These are phyloP conservation scores for Leptinotarsa tumamoca DNA, from an alignment of 2,888 invertebrate genomes.

Conservation along the genomic window DNA sequence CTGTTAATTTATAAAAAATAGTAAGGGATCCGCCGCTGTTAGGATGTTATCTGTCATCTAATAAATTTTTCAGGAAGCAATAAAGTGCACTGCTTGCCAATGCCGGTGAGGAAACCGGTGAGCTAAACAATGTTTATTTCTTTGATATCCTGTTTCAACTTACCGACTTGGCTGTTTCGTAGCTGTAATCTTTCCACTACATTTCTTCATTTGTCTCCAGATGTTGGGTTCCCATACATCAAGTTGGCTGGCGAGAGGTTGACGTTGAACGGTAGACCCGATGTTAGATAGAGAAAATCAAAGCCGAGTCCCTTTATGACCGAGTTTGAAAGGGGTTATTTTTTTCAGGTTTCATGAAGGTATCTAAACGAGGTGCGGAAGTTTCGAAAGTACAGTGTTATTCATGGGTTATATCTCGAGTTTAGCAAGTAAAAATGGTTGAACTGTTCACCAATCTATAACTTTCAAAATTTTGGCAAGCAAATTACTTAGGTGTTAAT, in stretches of 20 bases:
- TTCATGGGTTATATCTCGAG: too few species aligned
- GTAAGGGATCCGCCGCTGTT: slow-evolving; percentile 20
- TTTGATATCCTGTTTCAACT: slow-evolving; percentile 60
- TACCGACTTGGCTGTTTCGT: slow-evolving; percentile 52
- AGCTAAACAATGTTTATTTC: slow-evolving; percentile 60
- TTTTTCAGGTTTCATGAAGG: too few species aligned
- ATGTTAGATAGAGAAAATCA: neutral
- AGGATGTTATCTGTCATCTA: slow-evolving; percentile 19
- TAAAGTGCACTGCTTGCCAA: slow-evolving; percentile 43
- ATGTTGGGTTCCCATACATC: slow-evolving; percentile 55
- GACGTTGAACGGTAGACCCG: neutral
- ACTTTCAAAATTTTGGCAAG: too few species aligned
- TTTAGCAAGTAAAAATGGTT: too few species aligned
- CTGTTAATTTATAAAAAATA: neutral
- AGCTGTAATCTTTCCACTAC: slow-evolving; percentile 57
- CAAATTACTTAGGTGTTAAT: too few species aligned
- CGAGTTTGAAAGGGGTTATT: too few species aligned
- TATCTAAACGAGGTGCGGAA: too few species aligned
- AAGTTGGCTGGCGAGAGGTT: slow-evolving; percentile 45
- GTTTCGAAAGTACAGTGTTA: too few species aligned
- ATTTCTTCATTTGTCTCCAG: slow-evolving; percentile 62
- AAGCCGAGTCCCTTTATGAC: too few species aligned
- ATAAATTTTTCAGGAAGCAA: slow-evolving; percentile 42
- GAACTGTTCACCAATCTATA: too few species aligned
- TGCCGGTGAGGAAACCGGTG: slow-evolving; percentile 39